Base-by-base conservation (phyloP, 2,797 vertebrate genomes). In the Silurus aristotelis region DNA sequence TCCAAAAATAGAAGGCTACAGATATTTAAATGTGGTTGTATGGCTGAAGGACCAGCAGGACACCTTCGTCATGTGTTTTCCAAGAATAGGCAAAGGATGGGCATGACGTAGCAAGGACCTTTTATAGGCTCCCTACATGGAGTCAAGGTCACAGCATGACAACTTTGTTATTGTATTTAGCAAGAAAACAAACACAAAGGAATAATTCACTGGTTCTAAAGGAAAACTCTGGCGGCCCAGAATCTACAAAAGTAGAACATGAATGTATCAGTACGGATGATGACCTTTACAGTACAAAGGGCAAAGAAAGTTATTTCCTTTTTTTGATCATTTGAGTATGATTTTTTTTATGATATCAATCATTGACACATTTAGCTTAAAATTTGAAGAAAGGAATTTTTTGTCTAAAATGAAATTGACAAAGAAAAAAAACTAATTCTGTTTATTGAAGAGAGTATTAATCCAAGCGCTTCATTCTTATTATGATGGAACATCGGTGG, bases 141-240 rank as follows among this genome's bases (percentile, higher is more conserved):
- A 80, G 78, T 80, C 78, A 66, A 80, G 78, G 78, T 80, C 43
- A 80, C 78, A 66, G 43, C 43, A 25, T 61, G 58, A 78, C 76
- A 78, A 6, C 19, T 61, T 43, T 13, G 15, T 63, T 79, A 22
- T n/a, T 79, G 58, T 63, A 46, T 15, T 79, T 52, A 66, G 55
- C 55, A 76, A 58, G 25, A 13, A 76, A 58, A 14, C 19, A 14
- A 43, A 27, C 25, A 5, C 17, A 20, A 5, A 22, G 56, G 56
- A 58, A 38, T 38, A 60, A 55, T 60, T 77, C 75, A 60, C 25
- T 38, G 56, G 56, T 20, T 13, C 27, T 38, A 27, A 58, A 61
- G 10, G 25, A 58, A 76, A 76, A 58, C 25, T 10, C n/a, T 27
- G 52, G 25, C 56, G 52, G 55, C 31, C 52, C 52, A 43, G n/a